A percentile compares a stretch with the other conserved stretches of the same genome.
phyloP scores from a whole-genome alignment of 2,888 invertebrate species.

The Andrena bicolor region DNA sequence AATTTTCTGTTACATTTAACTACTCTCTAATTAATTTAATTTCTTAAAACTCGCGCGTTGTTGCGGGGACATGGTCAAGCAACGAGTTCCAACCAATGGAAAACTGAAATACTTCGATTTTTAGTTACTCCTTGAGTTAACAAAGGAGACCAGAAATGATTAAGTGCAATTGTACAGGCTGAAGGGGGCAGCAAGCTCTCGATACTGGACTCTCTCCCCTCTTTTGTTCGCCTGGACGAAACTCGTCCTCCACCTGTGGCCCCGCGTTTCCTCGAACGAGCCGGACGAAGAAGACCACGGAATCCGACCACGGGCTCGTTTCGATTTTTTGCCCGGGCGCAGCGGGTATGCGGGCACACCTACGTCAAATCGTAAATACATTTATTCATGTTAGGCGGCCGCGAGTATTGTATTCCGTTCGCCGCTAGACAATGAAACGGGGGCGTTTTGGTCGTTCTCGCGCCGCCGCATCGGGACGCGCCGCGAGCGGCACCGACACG shows the following conservation, averaged over 20 bases:
- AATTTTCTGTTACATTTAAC: no score
- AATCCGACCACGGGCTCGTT: slow-evolving; percentile 68
- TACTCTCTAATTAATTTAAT: no score
- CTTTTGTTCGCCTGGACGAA: slow-evolving; percentile 48
- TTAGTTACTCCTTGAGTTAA: not conserved
- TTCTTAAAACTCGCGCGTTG: no score
- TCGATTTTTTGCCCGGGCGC: slow-evolving; percentile 70
- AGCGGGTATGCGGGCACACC: slow-evolving; percentile 78
- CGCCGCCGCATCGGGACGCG: slow-evolving; percentile 55
- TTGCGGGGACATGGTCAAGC: no score
- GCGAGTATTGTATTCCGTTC: slow-evolving; percentile 83
- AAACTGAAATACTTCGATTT: not conserved
- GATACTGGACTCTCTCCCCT: slow-evolving; percentile 43
- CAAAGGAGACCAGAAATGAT: slow-evolving; percentile 39
- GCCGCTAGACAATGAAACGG: slow-evolving; percentile 83
- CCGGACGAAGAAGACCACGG: slow-evolving; percentile 61
- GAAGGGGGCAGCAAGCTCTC: slow-evolving; percentile 58
- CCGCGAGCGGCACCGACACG: slow-evolving; percentile 15
- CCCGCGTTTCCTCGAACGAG: slow-evolving; percentile 61
- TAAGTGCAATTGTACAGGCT: slow-evolving; percentile 57
- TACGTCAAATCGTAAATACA: slow-evolving; percentile 83
- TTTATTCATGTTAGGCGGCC: slow-evolving; percentile 83
- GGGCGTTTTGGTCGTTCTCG: slow-evolving; percentile 81
- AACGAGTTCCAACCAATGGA: no score
- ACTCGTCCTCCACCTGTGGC: slow-evolving; percentile 71